Evolutionary conservation across 2,797 vertebrate genomes (phyloP), one percentile per base, ranked within the genome.

Genomic region (Sus cebifrons): DNA sequence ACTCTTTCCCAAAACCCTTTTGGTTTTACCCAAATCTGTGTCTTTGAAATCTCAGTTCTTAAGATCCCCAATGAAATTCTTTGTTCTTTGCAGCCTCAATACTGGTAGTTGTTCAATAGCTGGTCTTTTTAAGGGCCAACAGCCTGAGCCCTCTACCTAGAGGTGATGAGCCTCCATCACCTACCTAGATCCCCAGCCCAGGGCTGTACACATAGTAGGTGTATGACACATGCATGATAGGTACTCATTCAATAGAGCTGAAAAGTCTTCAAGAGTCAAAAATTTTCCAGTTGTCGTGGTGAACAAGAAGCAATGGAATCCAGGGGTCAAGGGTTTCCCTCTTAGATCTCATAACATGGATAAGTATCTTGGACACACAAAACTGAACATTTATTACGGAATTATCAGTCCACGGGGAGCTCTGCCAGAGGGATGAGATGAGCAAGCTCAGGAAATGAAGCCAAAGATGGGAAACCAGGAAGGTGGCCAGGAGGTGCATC

Each of bases 391-490:
- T 44, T 54, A 20, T 74, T 86, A 40, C 20, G 21, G n/a, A 84
- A 75, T 21, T 40, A 36, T 32, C 27, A 49, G 44, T 27, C 58
- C 29, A 27, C 11, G 15, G 52, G 1, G 21, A 92, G 67, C 15
- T 62, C 65, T 81, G n/a, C 67, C 89, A 81, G 73, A 86, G 29
- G 77, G 6, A 68, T 73, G 92, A 82, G 40, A 75, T 64, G 91
- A 49, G 52, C 82, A 11, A 83, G 29, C 29, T 20, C 13, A 79
- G 65, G 65, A 95, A 74, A 56, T 12, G 20, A 75, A 77, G 79
- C 78, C 68, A 84, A 65, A 49, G 52, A 56, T 17, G 89, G n/a
- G 17, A 68, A 68, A 7, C 29, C 6, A 58, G 25, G 60, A 67
- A 82, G 36, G 29, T 23, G 14, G 56, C 73, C 58, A 68, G 40